Percentiles rank a stretch among this genome's conserved stretches.
Conservation (phyloP, 1,140 invertebrate species). For the Andrena cerasifolii region DNA sequence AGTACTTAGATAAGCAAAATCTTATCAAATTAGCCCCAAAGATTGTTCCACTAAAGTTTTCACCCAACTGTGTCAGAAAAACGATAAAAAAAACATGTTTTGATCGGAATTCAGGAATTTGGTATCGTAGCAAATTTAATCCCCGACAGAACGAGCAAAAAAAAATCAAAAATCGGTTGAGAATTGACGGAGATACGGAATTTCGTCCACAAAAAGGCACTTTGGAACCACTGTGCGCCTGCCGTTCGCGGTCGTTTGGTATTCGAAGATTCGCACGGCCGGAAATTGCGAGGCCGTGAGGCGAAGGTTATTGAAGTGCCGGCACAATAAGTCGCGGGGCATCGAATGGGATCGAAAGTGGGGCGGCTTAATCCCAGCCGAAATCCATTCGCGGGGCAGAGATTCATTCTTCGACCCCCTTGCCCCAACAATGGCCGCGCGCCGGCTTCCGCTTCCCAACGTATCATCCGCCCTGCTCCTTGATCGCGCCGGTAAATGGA, state of each 20-base stretch:
- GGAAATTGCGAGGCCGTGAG: slow-evolving; percentile 48
- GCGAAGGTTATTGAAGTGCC: slow-evolving; percentile 41
- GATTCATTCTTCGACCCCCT: slow-evolving; percentile 65
- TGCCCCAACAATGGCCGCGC: slow-evolving; percentile 60
- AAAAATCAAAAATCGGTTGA: too few relatives aligned
- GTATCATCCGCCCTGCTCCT: slow-evolving; percentile 38
- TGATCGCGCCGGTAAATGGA: slow-evolving; percentile 51
- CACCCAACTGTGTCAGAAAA: too few relatives aligned
- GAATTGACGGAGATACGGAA: too few relatives aligned
- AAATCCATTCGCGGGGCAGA: slow-evolving; percentile 61
- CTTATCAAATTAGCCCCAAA: too few relatives aligned
- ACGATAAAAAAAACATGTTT: too few relatives aligned
- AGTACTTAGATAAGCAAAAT: too few relatives aligned
- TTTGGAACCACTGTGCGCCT: too few relatives aligned
- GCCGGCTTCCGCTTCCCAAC: slow-evolving; percentile 44
- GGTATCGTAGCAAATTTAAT: too few relatives aligned
- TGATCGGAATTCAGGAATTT: too few relatives aligned
- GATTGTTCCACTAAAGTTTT: too few relatives aligned
- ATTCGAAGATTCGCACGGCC: slow-evolving; percentile 49
- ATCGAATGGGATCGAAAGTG: slow-evolving; percentile 64
- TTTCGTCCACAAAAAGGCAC: too few relatives aligned
- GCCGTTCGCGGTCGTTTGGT: slow-evolving; percentile 18
- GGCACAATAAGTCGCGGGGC: slow-evolving; percentile 56
- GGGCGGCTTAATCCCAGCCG: slow-evolving; percentile 58
- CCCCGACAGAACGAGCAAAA: too few relatives aligned